phyloP scores from a whole-genome alignment of 1,140 invertebrate species.

The Cydia strobilella region DNA sequence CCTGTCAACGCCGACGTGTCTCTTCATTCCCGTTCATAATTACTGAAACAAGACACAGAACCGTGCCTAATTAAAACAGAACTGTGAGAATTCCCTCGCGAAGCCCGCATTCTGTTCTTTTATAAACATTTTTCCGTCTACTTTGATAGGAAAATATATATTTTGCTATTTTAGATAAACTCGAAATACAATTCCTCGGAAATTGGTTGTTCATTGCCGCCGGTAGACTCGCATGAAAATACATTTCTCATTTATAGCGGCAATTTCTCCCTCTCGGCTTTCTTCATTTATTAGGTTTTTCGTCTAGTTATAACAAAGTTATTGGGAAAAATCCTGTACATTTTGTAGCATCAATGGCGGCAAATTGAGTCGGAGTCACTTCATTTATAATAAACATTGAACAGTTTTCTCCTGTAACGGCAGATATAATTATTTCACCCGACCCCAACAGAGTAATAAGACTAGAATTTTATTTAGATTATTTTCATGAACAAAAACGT shows the following conservation, averaged over 20 bases:
- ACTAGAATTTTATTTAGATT: no score
- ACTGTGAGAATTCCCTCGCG: neutral
- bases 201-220: constrained; percentile 10
- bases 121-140: neutral
- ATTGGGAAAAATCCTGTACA: constrained; percentile 15
- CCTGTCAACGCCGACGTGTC: constrained; percentile 1
- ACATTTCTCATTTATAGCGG: constrained; percentile 21
- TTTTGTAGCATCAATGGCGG: constrained; percentile 3
- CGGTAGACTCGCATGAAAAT: constrained; percentile 15
- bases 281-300: constrained; percentile 29
- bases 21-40: neutral
- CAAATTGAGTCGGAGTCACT: neutral
- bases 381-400: neutral
- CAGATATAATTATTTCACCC: no score
- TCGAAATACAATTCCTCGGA: constrained; percentile 17
- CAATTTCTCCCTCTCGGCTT: constrained; percentile 8
- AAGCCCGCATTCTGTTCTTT: neutral
- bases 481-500: neutral
- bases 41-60: neutral
- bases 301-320: constrained; percentile 10
- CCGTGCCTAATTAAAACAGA: neutral
- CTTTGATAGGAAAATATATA: neutral
- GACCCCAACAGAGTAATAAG: neutral
- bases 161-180: constrained; percentile 1
- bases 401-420: no score